Percentiles rank a stretch among this genome's conserved stretches.
These are phyloP conservation scores for Enteromius anoplus DNA, from an alignment of 2,797 vertebrate genomes.

Conservation along the genomic window DNA sequence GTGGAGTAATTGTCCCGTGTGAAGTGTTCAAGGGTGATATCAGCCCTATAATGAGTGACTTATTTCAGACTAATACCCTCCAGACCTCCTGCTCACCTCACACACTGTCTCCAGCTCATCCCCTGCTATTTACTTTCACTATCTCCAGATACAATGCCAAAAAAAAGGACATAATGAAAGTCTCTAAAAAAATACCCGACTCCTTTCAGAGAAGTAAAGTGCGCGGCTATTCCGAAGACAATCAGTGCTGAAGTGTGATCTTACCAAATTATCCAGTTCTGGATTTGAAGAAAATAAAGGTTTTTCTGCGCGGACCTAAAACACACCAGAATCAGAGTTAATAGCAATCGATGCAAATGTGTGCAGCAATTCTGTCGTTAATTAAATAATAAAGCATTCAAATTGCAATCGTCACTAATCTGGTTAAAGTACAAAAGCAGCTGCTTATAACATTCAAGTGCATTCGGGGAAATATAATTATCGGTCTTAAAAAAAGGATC, in stretches of 20 bases:
- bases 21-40: constrained; percentile 65
- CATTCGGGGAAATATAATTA: not conserved
- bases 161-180: not conserved
- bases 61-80: constrained; percentile 71
- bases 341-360: constrained; percentile 51
- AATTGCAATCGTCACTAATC: not conserved
- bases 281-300: constrained; percentile 99
- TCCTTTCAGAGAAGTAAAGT: constrained; percentile 8
- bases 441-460: not conserved
- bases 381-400: not conserved
- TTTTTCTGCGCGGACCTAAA: constrained; percentile 97
- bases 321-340: constrained; percentile 59
- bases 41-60: constrained; percentile 70
- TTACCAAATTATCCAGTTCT: constrained; percentile 99
- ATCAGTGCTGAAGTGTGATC: constrained; percentile 64
- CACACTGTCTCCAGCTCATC: constrained; percentile 65
- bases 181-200: constrained; percentile 32
- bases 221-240: constrained; percentile 33
- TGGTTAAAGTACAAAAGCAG: not conserved
- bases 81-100: constrained; percentile 56
- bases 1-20: not conserved
- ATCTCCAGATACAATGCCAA: constrained; percentile 61
- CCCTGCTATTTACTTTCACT: constrained; percentile 63
- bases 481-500: not conserved
- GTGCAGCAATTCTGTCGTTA: not conserved